A percentile compares a stretch with the other conserved stretches of the same genome.
Evolutionary conservation across 1,140 invertebrate species (phyloP).

Genomic region (Megalonaias nervosa): DNA sequence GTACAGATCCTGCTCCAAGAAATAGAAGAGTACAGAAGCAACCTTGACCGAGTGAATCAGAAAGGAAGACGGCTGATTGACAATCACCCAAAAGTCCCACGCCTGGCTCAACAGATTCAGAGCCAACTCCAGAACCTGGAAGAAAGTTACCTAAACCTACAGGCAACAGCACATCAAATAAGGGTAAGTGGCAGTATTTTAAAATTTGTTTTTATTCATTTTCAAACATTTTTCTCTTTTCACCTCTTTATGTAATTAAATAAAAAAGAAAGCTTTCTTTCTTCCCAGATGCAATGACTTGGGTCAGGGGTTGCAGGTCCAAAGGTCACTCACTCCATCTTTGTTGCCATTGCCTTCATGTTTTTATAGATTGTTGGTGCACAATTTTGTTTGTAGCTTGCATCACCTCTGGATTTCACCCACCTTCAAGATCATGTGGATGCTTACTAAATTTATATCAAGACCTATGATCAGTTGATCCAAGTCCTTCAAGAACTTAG

Average conservation of each 20-base stretch:
- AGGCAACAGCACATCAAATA: constrained; percentile 93
- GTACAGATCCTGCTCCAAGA: constrained; percentile 80
- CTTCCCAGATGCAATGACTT: constrained; percentile 1
- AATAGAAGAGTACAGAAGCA: constrained; percentile 87
- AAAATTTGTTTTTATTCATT: constrained; percentile 7
- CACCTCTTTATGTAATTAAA: not conserved
- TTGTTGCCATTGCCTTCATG: constrained; percentile 45
- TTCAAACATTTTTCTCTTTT: not conserved
- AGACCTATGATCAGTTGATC: no score
- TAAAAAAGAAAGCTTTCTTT: not conserved
- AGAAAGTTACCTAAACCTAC: constrained; percentile 92
- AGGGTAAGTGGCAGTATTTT: constrained; percentile 72
- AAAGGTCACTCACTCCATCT: constrained; percentile 40
- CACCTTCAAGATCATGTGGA: no score
- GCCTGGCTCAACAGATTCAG: constrained; percentile 78
- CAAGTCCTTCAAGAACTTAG: no score
- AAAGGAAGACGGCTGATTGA: constrained; percentile 90
- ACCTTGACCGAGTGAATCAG: constrained; percentile 85
- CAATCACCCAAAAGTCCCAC: constrained; percentile 73
- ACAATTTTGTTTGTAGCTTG: no score
- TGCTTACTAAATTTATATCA: no score
- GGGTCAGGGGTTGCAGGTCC: constrained; percentile 41
- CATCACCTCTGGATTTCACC: no score
- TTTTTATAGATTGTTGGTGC: no score
- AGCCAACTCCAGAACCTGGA: constrained; percentile 92